Evolutionary conservation across 2,113 vertebrate genomes (phyloP), one percentile per base, ranked within the genome.

Genomic region (Solenodon paradoxus): DNA sequence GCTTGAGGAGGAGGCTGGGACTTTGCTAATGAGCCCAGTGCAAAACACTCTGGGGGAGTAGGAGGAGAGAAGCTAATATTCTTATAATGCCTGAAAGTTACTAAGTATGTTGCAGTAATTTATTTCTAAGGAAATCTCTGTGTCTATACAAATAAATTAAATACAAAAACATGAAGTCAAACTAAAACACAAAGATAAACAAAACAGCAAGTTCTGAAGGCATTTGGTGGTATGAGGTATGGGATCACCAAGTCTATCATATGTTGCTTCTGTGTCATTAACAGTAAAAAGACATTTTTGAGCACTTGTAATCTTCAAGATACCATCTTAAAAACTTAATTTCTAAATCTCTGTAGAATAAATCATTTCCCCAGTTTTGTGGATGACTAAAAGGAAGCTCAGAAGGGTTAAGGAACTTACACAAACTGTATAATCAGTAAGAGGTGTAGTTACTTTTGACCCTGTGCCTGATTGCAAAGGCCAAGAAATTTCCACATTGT

Each of bases 401-500:
- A 30, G 77, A 89, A 83, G 38, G 35, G 53, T 88, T 94, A 82
- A 72, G 68, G 63, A 86, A 66, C 47, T 79, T 83, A 63, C 5
- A 53, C 16, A 84, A 79, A 53, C 79, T 64, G 64, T 69, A 49
- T 53, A 64, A 59, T 90, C 66, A 72, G 45, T 71, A 55, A 68
- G 68, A 93, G 61, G 38, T 85, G 57, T 78, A 59, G 68, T 93
- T 83, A 78, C n/a, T 82, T 79, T 92, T 82, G 61, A 79, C 82
- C 42, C 26, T 0, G 2, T 61, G 32, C 38, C 12, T 82, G 90
- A 4, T 79, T 78, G 2, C 57, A 38, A 53, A 93, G 86, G 53
- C 32, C 71, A 53, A 80, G 85, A 90, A 92, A 86, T 88, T 71
- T 90, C 95, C 87, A 81, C 53, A n/a, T 1, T 5, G 26, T 72